Conservation (phyloP, 2,113 vertebrate genomes). For the Sceloporus tristichus region DNA sequence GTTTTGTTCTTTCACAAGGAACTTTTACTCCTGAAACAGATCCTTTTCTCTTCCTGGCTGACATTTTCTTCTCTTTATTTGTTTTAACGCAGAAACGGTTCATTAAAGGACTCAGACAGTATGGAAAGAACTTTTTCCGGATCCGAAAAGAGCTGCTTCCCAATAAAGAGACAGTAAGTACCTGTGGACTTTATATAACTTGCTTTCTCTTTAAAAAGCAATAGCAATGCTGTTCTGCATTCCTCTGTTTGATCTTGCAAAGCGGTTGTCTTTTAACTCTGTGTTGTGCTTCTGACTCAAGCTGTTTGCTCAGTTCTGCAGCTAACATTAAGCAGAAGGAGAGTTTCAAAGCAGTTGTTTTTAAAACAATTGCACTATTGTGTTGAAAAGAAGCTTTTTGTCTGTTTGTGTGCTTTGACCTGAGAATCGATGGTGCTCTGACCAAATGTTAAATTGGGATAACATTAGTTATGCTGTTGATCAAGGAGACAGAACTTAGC, state of each 20-base stretch:
- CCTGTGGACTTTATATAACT: conserved; percentile 74
- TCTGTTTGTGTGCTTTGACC: conserved; percentile 25
- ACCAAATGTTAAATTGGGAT: conserved; percentile 70
- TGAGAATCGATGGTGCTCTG: conserved; percentile 34
- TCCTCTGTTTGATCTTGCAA: conserved; percentile 57
- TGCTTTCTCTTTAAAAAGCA: conserved; percentile 1
- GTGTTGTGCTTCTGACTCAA: not conserved
- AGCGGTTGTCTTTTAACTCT: conserved; percentile 66
- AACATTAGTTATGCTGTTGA: conserved; percentile 59
- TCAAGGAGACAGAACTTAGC: conserved; percentile 48
- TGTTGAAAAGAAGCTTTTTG: conserved; percentile 42
- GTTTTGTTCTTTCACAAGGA: conserved; percentile 27
- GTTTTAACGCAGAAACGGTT: conserved; percentile 90
- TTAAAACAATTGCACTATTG: conserved; percentile 4
- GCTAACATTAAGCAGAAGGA: rapidly evolving
- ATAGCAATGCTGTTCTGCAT: conserved; percentile 39
- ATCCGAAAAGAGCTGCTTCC: conserved; percentile 90
- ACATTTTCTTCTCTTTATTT: conserved; percentile 65
- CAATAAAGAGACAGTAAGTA: conserved; percentile 73
- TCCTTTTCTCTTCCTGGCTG: conserved; percentile 37
- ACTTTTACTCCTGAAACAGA: conserved; percentile 62
- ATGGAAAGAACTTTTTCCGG: conserved; percentile 99
- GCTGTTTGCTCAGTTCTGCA: not conserved
- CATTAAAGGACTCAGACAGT: conserved; percentile 97
- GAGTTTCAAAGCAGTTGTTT: not conserved